phyloP scores from a whole-genome alignment of 2,113 vertebrate genomes.

The Ahaetulla prasina region DNA sequence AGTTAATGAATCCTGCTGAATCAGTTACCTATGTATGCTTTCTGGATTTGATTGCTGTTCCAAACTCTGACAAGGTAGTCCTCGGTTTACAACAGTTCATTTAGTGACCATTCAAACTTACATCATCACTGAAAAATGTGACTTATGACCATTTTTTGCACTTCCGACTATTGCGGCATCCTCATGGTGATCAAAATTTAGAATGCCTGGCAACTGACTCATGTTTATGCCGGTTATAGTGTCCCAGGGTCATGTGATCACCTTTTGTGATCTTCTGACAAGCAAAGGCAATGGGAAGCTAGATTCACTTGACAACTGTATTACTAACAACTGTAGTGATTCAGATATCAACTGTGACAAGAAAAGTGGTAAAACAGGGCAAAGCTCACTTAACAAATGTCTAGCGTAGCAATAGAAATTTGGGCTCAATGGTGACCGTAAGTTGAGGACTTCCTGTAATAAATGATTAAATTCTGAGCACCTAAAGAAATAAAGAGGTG shows the following conservation, averaged over 20 bases:
- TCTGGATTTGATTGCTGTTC: too few species aligned
- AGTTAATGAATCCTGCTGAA: too few species aligned
- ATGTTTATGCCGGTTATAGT: neutral
- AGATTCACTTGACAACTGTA: neutral
- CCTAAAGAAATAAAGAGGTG: neutral
- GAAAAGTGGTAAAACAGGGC: neutral
- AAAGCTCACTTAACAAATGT: neutral
- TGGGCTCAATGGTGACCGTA: neutral
- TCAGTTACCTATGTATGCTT: too few species aligned
- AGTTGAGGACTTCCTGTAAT: neutral
- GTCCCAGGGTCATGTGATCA: neutral
- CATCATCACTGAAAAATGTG: neutral
- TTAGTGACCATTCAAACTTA: neutral
- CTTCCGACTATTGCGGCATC: neutral
- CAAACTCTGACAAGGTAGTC: neutral
- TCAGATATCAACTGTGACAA: neutral
- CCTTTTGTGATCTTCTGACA: neutral
- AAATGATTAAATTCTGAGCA: neutral
- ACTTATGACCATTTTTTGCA: neutral
- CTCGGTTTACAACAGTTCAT: neutral
- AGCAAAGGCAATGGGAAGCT: neutral
- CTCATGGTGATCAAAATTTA: neutral
- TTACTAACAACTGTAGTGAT: neutral
- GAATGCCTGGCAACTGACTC: neutral
- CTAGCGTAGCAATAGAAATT: neutral